Conservation (phyloP, 2,888 invertebrate genomes). For the Stenichneumon culpator region DNA sequence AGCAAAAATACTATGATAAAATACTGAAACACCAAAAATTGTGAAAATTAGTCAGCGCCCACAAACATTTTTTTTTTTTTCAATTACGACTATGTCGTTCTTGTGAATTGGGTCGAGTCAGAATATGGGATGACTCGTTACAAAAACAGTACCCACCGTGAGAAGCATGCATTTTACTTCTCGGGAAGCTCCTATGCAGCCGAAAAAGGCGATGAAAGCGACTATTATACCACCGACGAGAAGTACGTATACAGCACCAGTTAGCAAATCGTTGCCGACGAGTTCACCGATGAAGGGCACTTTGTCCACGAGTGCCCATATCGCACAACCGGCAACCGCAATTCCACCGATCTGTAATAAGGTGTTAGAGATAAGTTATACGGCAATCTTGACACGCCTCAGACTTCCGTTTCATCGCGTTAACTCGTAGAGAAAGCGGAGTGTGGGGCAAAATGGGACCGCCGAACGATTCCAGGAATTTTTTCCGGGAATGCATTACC, state of each 20-base stretch:
- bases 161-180: slow-evolving; percentile 97
- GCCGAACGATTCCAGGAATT: no score
- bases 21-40: slow-evolving; percentile 88
- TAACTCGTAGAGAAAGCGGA: background rate
- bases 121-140: background rate
- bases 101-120: background rate
- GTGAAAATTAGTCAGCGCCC: background rate
- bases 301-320: slow-evolving; percentile 94
- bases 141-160: slow-evolving; percentile 88
- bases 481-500: no score
- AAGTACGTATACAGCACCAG: slow-evolving; percentile 94
- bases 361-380: slow-evolving; percentile 58
- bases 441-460: no score
- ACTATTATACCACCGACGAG: slow-evolving; percentile 93
- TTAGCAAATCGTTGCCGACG: slow-evolving; percentile 94
- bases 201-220: slow-evolving; percentile 94
- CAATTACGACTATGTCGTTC: background rate
- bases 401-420: background rate
- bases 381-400: background rate
- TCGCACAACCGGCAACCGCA: slow-evolving; percentile 91
- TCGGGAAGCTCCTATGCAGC: slow-evolving; percentile 96
- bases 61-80: background rate
- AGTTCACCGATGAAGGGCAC: slow-evolving; percentile 93
- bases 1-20: slow-evolving; percentile 95
- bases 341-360: slow-evolving; percentile 91